Conservation (phyloP, 2,797 vertebrate genomes). For the Avahi laniger region DNA sequence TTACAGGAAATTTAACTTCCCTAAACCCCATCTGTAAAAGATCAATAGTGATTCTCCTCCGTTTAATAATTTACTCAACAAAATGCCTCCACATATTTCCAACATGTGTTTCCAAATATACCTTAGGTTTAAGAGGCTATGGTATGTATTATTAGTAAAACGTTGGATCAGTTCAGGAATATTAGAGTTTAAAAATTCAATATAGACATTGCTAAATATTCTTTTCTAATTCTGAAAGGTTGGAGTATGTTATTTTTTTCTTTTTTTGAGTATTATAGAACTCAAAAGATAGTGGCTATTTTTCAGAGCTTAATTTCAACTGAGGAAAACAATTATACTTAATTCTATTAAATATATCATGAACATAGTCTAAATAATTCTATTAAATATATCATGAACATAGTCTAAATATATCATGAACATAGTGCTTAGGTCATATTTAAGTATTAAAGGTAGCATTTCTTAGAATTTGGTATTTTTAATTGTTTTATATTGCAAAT, state of each 20-base stretch:
- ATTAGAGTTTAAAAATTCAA: background rate
- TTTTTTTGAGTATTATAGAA: background rate
- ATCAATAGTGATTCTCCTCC: background rate
- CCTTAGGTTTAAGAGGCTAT: background rate
- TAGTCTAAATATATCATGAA: background rate
- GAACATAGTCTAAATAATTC: background rate
- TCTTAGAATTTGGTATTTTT: background rate
- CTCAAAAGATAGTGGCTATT: background rate
- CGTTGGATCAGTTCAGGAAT: background rate
- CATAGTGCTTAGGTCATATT: background rate
- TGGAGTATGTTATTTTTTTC: background rate
- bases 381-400: background rate
- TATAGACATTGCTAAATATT: background rate
- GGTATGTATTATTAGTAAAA: background rate
- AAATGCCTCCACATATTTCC: background rate
- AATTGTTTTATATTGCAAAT: background rate
- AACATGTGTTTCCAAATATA: background rate
- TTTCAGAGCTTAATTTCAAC: background rate
- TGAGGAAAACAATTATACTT: background rate
- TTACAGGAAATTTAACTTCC: too few species aligned
- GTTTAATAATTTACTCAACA: background rate
- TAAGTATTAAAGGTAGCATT: background rate
- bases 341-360: background rate
- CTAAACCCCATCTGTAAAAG: background rate
- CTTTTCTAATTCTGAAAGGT: background rate